Percentiles rank a stretch among this genome's conserved stretches.
phyloP scores from a whole-genome alignment of 2,797 vertebrate genomes.

The Discoglossus pictus region DNA sequence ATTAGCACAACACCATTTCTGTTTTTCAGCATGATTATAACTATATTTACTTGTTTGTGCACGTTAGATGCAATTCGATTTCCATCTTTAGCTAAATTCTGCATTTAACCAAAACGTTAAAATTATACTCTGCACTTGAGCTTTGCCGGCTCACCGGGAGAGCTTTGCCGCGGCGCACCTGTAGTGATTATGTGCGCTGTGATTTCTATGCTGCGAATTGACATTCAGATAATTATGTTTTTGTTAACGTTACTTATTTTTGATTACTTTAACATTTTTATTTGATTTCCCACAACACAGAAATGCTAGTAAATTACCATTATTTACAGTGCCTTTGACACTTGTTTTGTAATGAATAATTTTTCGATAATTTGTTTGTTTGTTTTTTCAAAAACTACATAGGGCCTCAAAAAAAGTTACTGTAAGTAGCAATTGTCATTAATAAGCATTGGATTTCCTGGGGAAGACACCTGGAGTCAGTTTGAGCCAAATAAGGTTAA shows the following conservation, averaged over 20 bases:
- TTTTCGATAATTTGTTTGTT: too few relatives aligned
- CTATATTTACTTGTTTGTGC: too few relatives aligned
- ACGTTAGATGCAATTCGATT: too few relatives aligned
- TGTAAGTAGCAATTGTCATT: too few relatives aligned
- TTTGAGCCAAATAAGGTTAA: too few relatives aligned
- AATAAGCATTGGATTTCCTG: too few relatives aligned
- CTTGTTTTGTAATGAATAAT: slow-evolving; percentile 2
- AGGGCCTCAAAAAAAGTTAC: too few relatives aligned
- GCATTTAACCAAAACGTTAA: background rate
- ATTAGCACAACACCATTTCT: too few relatives aligned
- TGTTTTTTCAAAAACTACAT: too few relatives aligned
- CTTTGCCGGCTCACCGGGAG: background rate
- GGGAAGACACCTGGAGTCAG: too few relatives aligned
- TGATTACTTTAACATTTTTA: slow-evolving; percentile 33
- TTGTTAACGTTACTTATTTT: slow-evolving; percentile 11
- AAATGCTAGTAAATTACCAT: slow-evolving; percentile 13
- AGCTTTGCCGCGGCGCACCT: slow-evolving; percentile 16
- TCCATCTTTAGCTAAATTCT: slow-evolving; percentile 10
- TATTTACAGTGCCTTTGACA: slow-evolving; percentile 10
- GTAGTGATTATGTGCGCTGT: slow-evolving; percentile 22
- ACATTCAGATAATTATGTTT: slow-evolving; percentile 35
- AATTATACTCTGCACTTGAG: background rate
- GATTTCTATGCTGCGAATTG: background rate
- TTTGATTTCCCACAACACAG: background rate
- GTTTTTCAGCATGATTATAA: background rate